Evolutionary conservation across 35 echinoderm and acorn worm species (phyloP), one percentile per base, ranked within the genome.

Genomic region (Heliocidaris tuberculata): DNA sequence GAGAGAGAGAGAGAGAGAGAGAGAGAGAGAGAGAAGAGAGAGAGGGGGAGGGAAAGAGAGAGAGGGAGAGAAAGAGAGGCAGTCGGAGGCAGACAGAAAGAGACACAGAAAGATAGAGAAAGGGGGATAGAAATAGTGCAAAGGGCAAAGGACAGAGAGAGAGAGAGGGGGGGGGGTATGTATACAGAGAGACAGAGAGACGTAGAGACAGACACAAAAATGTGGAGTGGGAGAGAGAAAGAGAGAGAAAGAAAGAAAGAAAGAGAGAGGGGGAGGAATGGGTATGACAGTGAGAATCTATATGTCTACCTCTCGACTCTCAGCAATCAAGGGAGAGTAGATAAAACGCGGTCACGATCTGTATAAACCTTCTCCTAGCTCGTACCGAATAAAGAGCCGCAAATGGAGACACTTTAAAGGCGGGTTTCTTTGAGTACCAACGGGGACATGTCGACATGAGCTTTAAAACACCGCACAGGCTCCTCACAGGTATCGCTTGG

Each of bases 271-370:
- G 27, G 27, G 17, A 19, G 17, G 27, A n/a, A 78, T 78, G 65
- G 65, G 65, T 7, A 24, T 19, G 65, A 19, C 17, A 78, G 65
- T n/a, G 59, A 15, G 59, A 42, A 60, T 19, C 59, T 19, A 60
- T 78, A 78, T 78, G 17, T 78, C 65, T 78, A n/a, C 65, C 65
- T n/a, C 65, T 78, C 65, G 65, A 78, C 21, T 78, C 19, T 78
- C 65, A n/a, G 65, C 65, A 78, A 78, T 78, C 65, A 78, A 17
- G 21, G 21, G 65, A 78, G 27, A 78, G 65, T 21, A 78, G 65
- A 78, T 78, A 19, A 78, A 78, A 78, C 27, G n/a, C 65, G 65
- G 65, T 78, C 65, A 78, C 65, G 65, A 78, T 78, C 65, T 78
- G 65, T 27, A 7, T 19, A 78, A 78, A 78, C 65, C 21, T 8